Conservation (phyloP, 2,797 vertebrate species). For the Muscicapa comitata region DNA sequence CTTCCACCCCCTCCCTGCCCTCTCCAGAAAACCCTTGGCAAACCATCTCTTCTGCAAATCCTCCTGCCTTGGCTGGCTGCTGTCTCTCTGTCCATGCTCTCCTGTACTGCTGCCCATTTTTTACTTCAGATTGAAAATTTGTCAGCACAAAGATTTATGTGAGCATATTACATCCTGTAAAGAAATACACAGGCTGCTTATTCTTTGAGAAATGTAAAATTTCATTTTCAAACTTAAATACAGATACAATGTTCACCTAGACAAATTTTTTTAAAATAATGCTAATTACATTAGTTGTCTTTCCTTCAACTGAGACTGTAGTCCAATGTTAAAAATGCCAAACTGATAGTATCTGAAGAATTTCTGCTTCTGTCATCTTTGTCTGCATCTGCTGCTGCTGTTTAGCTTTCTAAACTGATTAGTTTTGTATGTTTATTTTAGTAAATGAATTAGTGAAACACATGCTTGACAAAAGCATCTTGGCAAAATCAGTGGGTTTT, state of each 20-base stretch:
- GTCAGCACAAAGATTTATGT: neutral
- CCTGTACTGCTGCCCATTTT: neutral
- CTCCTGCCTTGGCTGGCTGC: neutral
- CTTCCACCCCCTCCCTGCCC: neutral
- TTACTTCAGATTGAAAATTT: neutral
- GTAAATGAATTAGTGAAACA: neutral
- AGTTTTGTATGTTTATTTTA: neutral
- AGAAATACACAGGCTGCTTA: neutral
- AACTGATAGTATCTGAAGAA: neutral
- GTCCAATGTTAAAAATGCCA: neutral
- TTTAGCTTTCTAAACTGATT: neutral
- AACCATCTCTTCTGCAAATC: neutral
- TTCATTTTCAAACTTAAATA: neutral
- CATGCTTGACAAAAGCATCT: neutral
- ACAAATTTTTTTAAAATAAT: neutral
- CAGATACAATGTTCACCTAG: neutral
- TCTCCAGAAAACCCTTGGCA: slow-evolving; percentile 29
- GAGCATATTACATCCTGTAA: neutral
- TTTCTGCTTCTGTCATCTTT: neutral
- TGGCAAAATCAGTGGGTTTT: neutral
- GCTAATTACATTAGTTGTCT: neutral
- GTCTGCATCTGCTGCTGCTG: neutral
- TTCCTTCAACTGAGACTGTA: neutral
- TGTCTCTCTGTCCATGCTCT: neutral
- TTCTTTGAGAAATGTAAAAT: neutral